Evolutionary conservation across 2,888 invertebrate genomes (phyloP).

Genomic region (Pyrocoelia pectoralis): DNA sequence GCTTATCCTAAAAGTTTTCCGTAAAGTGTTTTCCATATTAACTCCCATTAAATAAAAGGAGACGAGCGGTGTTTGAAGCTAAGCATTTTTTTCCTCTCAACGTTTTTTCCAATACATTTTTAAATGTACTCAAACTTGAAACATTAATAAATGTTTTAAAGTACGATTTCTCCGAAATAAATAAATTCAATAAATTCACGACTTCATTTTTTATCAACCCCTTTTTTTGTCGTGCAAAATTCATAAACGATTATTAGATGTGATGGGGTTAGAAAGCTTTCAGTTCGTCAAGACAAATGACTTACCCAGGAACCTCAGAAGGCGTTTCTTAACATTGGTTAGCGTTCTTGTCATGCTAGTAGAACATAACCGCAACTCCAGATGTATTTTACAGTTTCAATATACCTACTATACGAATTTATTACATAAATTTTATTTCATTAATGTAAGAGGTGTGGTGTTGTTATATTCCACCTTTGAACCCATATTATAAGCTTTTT

Average conservation of each 20-base stretch:
- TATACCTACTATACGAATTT: too few relatives aligned
- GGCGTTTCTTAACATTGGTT: constrained; percentile 1
- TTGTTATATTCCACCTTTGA: too few relatives aligned
- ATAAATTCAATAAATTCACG: too few relatives aligned
- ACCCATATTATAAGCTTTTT: too few relatives aligned
- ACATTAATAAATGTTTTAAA: too few relatives aligned
- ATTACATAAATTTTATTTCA: neutral
- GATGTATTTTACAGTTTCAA: neutral
- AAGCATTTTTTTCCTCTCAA: too few relatives aligned
- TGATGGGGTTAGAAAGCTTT: constrained; percentile 1
- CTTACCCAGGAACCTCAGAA: neutral
- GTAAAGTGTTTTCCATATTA: neutral
- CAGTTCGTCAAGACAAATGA: neutral
- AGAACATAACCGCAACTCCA: neutral
- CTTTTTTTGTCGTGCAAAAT: neutral
- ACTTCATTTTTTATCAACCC: too few relatives aligned
- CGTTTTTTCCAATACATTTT: too few relatives aligned
- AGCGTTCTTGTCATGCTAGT: neutral
- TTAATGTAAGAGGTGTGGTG: too few relatives aligned
- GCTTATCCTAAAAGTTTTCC: constrained; percentile 4
- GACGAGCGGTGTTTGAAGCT: too few relatives aligned
- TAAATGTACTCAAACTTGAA: too few relatives aligned
- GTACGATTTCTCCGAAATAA: too few relatives aligned
- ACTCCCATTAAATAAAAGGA: neutral
- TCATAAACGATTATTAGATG: constrained; percentile 1